Base-by-base conservation (phyloP, 2,888 invertebrate genomes). In the Drosophila siamana region DNA sequence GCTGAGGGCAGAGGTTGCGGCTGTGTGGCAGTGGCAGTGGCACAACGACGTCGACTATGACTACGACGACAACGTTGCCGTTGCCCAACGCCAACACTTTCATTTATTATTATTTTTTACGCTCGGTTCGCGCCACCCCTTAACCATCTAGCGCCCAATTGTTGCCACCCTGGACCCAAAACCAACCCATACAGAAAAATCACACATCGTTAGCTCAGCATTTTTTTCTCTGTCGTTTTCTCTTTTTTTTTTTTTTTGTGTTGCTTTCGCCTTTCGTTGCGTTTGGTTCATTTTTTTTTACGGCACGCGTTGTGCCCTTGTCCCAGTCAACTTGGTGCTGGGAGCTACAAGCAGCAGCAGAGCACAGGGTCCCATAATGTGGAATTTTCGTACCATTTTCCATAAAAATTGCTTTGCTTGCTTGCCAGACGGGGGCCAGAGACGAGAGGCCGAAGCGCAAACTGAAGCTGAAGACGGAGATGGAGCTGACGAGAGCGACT, bases 341-440 rank as follows among this genome's bases (percentile, higher is more conserved):
- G 56, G 38, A 61, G 77, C 78, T 48, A 50, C 16, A 57, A 43
- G 43, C 59, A 38, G 36, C 33, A 33, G 43, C 59, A 38, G 40
- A 19, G 52, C 59, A 38, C 44, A 19, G 52, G 79, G 86, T 77
- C 80, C 80, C 83, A 83, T 83, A 83, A 86, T 86, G 83, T 88
- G 86, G 88, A 86, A 88, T 83, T 88, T 83, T 86, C 60, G 84
- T 82, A 86, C 74, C 74, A 83, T 83, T 86, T 85, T 86, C 86
- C 86, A 83, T 88, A 83, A 83, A 83, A 83, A 83, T 88, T 83
- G 88, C 83, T 88, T 86, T 86, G 88, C 88, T 83, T 76, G 86
- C 71, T 76, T 52, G 64, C 55, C 55, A 59, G 62, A 51, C 26
- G 46, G 38, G 26, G 36, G 44, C 48, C 6, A 26, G 24, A 7